Base-by-base conservation (phyloP, 2,797 vertebrate species). In the Pseudochaenichthys georgianus region DNA sequence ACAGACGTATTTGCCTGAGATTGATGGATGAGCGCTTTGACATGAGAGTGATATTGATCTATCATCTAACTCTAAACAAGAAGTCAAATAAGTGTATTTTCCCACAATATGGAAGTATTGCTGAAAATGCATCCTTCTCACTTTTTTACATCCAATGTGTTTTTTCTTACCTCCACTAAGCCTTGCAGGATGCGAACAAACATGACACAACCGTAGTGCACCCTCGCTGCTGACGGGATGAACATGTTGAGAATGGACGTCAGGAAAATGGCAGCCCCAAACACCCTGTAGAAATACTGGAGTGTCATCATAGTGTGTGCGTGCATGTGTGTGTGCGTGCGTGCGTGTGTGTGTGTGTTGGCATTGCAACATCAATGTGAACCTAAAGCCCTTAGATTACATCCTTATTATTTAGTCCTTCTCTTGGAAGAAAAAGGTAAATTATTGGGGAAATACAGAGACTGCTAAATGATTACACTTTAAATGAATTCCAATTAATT, bases 161-260 rank as follows among this genome's bases (percentile, higher is more conserved):
- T 13, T 38, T 19, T 21, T 19, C 95, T 86, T 94, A 99, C 98
- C 97, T 99, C 98, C 70, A 99, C 98, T 12, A 99, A 94, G 13
- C 98, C 98, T 91, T 99, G 98, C 63, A 99, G 92, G 88, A 99
- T 96, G 64, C 98, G 96, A 17, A 99, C 97, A 87, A 97, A 96
- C 95, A 99, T 93, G 70, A 99, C 98, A 58, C 97, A 99, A 42
- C 97, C 96, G 0, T 98, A 98, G 87, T 99, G 98, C 4, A 94
- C 95, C 81, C 96, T 95, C 10, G 98, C 98, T 13, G 98, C 98
- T 52, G 97, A 96, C 41, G 98, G 98, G 75, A 99, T 99, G 86
- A 99, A 95, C 98, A 99, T 99, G 72, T 99, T 99, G 84, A 99
- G 92, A 70, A 97, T 75, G 2, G 98, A 99, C 0, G 98, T 99